Evolutionary conservation across 1,140 invertebrate species (phyloP).

Genomic region (Mesaphorura yosii): DNA sequence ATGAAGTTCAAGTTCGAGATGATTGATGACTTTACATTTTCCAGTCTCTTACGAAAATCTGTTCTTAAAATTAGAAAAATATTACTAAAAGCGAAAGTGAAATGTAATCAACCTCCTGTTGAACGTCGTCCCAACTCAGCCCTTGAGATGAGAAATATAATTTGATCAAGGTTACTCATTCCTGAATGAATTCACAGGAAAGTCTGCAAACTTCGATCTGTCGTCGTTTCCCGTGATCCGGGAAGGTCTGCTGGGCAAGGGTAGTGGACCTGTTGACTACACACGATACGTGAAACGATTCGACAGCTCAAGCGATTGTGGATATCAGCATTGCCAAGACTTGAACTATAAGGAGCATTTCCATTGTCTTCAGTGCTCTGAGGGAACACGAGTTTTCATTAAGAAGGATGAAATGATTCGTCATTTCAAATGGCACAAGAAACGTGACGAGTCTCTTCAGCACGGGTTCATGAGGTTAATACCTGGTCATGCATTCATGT

Average conservation of each 20-base stretch:
- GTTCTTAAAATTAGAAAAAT: too few species aligned
- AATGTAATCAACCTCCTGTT: too few species aligned
- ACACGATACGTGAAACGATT: conserved; percentile 70
- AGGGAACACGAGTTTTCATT: conserved; percentile 64
- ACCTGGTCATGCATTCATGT: too few species aligned
- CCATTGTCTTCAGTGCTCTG: conserved; percentile 58
- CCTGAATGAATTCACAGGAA: too few species aligned
- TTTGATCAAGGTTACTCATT: too few species aligned
- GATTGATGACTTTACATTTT: too few species aligned
- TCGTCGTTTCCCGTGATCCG: conserved; percentile 30
- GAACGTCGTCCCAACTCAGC: too few species aligned
- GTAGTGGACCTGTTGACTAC: conserved; percentile 49
- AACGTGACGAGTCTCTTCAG: conserved; percentile 88
- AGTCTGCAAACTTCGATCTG: conserved; percentile 23
- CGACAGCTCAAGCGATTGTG: conserved; percentile 60
- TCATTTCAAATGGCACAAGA: conserved; percentile 99
- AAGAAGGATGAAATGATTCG: conserved; percentile 98
- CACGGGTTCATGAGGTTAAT: conserved; percentile 85
- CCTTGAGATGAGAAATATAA: too few species aligned
- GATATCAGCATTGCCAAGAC: conserved; percentile 65
- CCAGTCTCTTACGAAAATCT: too few species aligned
- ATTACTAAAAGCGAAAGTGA: too few species aligned
- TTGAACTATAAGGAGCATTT: conserved; percentile 86
- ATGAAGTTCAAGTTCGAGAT: too few species aligned
- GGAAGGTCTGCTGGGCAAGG: conserved; percentile 30